Evolutionary conservation across 2,113 vertebrate species (phyloP).

Genomic region (Platichthys stellatus): DNA sequence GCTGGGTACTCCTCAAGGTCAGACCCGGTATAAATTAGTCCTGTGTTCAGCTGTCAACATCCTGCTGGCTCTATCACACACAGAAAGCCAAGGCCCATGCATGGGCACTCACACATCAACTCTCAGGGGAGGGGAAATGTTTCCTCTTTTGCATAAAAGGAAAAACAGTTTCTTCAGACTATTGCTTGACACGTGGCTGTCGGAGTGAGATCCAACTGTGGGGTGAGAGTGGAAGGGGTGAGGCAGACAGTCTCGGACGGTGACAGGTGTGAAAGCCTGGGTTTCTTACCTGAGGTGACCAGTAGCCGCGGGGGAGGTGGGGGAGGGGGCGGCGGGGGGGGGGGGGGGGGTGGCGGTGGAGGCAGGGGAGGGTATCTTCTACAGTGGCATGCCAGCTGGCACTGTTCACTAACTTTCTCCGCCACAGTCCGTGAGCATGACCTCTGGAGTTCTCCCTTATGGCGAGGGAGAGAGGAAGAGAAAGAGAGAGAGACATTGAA

Average conservation of each 20-base stretch:
- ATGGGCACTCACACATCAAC: slow-evolving; percentile 19
- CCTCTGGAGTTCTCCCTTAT: slow-evolving; percentile 92
- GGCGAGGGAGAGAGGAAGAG: slow-evolving; percentile 62
- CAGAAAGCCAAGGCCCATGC: slow-evolving; percentile 31
- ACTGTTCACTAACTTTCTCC: slow-evolving; percentile 88
- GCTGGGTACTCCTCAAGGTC: slow-evolving; percentile 78
- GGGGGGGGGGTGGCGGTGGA: slow-evolving; percentile 89
- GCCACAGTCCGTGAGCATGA: slow-evolving; percentile 89
- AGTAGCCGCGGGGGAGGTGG: slow-evolving; percentile 88
- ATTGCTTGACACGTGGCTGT: slow-evolving; percentile 37
- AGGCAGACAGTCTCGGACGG: slow-evolving; percentile 23
- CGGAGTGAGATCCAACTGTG: slow-evolving; percentile 23
- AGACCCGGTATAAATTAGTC: slow-evolving; percentile 75
- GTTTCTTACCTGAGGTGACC: slow-evolving; percentile 84
- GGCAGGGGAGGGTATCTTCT: slow-evolving; percentile 90
- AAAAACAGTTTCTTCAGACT: slow-evolving; percentile 52
- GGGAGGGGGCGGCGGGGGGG: slow-evolving; percentile 91
- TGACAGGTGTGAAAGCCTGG: slow-evolving; percentile 47
- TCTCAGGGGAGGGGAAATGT: slow-evolving; percentile 29
- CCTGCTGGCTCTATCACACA: slow-evolving; percentile 62
- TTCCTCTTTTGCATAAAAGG: slow-evolving; percentile 37
- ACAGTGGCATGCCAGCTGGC: slow-evolving; percentile 92
- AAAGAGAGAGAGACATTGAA: slow-evolving; percentile 48
- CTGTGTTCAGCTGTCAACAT: slow-evolving; percentile 76
- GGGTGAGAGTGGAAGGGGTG: slow-evolving; percentile 17